phyloP scores from a whole-genome alignment of 2,113 vertebrate species.

The Mastomys coucha region DNA sequence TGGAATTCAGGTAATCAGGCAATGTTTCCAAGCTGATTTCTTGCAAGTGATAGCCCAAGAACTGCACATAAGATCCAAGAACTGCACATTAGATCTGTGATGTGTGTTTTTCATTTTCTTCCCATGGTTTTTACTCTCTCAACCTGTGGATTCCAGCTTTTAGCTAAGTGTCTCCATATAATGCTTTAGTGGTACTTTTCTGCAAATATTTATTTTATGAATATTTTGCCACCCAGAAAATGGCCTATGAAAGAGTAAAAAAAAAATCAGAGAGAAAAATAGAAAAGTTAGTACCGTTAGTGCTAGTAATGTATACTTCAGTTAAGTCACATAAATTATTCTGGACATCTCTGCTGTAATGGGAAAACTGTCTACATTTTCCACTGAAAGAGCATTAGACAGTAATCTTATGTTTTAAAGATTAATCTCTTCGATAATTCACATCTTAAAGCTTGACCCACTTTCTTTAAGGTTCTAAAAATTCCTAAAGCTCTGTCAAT shows the following conservation, averaged over 20 bases:
- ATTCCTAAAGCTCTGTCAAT: constrained; percentile 39
- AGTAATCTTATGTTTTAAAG: constrained; percentile 30
- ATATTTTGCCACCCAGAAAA: constrained; percentile 12
- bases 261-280: constrained; percentile 5
- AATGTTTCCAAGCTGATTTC: constrained; percentile 5
- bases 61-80: not conserved
- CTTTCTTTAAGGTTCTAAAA: constrained; percentile 43
- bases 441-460: constrained; percentile 38
- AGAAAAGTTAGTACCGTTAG: not conserved
- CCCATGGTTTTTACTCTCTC: not conserved
- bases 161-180: not conserved
- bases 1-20: not conserved
- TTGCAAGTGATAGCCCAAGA: not conserved
- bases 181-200: not conserved
- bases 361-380: constrained; percentile 54
- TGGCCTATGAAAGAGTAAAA: constrained; percentile 1
- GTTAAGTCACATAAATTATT: constrained; percentile 6
- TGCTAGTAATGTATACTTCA: not conserved
- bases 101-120: not conserved
- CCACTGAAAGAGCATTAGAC: constrained; percentile 4
- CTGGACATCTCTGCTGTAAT: constrained; percentile 24
- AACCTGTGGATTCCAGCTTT: not conserved
- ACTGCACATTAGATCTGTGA: not conserved
- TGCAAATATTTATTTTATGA: not conserved
- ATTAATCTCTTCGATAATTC: constrained; percentile 56